A percentile compares a stretch with the other conserved stretches of the same genome.
These are phyloP conservation scores for Siderastrea radians DNA, from an alignment of 92 coral and sea anemone species.

Conservation along the genomic window DNA sequence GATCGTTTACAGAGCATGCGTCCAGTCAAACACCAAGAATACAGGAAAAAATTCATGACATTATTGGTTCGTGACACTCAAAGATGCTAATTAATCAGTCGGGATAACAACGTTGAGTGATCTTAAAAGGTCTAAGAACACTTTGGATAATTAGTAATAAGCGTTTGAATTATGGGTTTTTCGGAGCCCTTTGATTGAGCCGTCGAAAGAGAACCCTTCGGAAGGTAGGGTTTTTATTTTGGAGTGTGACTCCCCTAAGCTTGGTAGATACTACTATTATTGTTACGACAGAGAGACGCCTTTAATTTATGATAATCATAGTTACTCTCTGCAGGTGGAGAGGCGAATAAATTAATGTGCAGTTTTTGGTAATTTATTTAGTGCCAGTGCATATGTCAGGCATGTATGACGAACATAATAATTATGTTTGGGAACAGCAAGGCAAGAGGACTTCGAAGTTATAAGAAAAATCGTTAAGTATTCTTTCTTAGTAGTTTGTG, in stretches of 20 bases:
- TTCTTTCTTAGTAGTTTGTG: too few relatives aligned
- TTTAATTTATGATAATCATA: neutral
- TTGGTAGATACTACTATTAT: neutral
- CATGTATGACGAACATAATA: neutral
- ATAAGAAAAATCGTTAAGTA: neutral
- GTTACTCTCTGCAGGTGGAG: neutral
- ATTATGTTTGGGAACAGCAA: neutral
- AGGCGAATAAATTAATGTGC: neutral
- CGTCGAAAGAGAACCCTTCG: neutral
- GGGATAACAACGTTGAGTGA: neutral
- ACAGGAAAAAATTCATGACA: constrained; percentile 83
- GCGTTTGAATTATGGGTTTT: neutral
- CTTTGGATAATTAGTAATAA: neutral
- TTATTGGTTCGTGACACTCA: constrained; percentile 55
- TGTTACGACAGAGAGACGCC: neutral
- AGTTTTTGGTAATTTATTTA: neutral
- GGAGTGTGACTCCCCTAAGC: neutral
- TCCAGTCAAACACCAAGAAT: constrained; percentile 83
- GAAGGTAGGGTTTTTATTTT: neutral
- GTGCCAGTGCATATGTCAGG: neutral
- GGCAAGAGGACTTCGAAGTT: neutral
- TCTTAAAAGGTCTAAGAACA: neutral
- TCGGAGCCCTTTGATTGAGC: neutral
- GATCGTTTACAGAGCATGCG: constrained; percentile 79
- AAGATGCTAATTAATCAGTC: neutral